Base-by-base conservation (phyloP, 2,888 invertebrate species). In the Phytoseiulus persimilis region DNA sequence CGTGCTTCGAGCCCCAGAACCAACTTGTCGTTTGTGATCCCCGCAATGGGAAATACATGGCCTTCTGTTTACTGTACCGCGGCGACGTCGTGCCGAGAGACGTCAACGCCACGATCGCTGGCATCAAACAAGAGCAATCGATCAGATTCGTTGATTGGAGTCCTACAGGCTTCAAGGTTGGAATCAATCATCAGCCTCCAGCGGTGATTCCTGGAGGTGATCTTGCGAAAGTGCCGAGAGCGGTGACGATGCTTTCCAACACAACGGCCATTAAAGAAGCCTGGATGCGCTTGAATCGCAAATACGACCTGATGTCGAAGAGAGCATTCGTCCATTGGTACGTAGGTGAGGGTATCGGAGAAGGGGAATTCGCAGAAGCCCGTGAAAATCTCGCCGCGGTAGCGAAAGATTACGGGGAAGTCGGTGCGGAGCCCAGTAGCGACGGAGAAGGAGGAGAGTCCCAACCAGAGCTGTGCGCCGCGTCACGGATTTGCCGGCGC, bases 171-270 rank as follows among this genome's bases (percentile, higher is more conserved):
- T 93, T 93, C 91, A 92, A 92, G 90, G 92, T 92, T 90, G 91
- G 90, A 84, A 92, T 92, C 91, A 92, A 92, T 92, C 93, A 93
- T 89, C 92, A 97, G 93, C 96, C 96, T 90, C 96, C 96, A 65
- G 96, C 96, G 91, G 97, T 97, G 45, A 97, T 98, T 90, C 98
- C 98, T n/a, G 97, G 97, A 9, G 97, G 97, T 46, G 97, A 98
- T 91, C 95, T 97, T 91, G 93, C 94, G 83, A 93, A 93, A 91
- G 93, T 93, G 1, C 93, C 93, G 90, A 91, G 94, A 90, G 93
- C 93, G 39, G 93, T 93, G 23, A 93, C 93, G 91, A 93, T 93
- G 93, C 91, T 93, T 90, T 92, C 92, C 90, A 93, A 93, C 91
- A 93, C 93, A 32, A 93, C 93, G n/a, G 93, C 93, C 87, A 93